Percentiles rank a stretch among this genome's conserved stretches.
These are phyloP conservation scores for Habropoda laboriosa DNA, from an alignment of 1,140 invertebrate species.

Conservation along the genomic window DNA sequence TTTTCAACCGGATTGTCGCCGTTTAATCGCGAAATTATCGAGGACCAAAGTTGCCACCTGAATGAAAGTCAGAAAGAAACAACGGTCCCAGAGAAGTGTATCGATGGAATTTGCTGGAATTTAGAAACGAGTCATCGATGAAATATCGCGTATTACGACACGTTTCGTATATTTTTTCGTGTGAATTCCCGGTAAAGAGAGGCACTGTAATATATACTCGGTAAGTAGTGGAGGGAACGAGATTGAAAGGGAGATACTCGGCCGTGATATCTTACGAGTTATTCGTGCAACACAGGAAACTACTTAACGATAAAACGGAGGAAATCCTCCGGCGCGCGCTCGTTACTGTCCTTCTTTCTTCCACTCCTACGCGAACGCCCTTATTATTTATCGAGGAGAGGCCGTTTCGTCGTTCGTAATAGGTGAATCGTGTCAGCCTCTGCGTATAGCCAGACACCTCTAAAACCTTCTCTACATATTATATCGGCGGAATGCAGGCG, in stretches of 20 bases:
- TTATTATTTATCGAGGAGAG: conserved; percentile 10
- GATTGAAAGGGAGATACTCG: conserved; percentile 6
- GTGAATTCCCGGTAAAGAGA: not conserved
- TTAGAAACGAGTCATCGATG: not conserved
- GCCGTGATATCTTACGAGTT: not conserved
- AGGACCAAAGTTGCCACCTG: too few species aligned
- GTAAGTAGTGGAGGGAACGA: too few species aligned
- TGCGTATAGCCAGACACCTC: not conserved
- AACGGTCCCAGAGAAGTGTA: too few species aligned
- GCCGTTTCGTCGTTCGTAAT: not conserved
- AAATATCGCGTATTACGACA: not conserved
- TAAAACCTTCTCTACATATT: not conserved
- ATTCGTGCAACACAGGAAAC: conserved; percentile 28
- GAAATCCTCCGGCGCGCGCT: not conserved
- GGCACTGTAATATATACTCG: not conserved
- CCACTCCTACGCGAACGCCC: too few species aligned
- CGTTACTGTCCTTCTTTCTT: not conserved
- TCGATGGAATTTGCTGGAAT: too few species aligned
- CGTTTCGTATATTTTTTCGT: too few species aligned
- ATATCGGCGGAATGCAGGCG: conserved; percentile 6
- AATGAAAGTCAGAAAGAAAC: not conserved
- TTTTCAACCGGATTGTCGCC: too few species aligned
- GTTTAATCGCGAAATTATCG: too few species aligned
- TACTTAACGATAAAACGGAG: conserved; percentile 45
- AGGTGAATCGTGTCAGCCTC: conserved; percentile 6